Conservation (phyloP, 2,888 invertebrate species). For the Mythimna albipuncta region DNA sequence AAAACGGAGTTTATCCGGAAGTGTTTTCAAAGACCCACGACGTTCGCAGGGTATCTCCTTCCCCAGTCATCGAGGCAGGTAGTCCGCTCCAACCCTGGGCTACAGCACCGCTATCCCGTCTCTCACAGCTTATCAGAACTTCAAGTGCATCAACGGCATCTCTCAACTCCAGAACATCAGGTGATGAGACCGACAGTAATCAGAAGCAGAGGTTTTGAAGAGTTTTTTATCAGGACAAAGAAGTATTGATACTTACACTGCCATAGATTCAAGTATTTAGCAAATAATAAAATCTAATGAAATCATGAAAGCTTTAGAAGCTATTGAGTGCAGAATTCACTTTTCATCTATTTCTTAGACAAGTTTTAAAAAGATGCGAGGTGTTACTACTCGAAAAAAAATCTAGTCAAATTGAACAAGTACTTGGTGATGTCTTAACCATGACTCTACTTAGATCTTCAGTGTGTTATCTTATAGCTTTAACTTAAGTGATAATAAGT, state of each 20-base stretch:
- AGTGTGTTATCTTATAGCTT: conserved; percentile 32
- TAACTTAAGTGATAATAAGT: conserved; percentile 48
- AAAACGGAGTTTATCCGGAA: too few relatives aligned
- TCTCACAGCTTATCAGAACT: conserved; percentile 82
- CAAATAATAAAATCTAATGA: background rate
- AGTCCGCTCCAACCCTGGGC: conserved; percentile 87
- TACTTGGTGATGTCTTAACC: background rate
- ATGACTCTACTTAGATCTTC: conserved; percentile 7
- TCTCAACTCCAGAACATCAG: conserved; percentile 74
- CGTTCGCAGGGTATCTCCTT: conserved; percentile 80
- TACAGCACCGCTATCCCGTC: conserved; percentile 82
- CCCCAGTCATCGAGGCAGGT: conserved; percentile 73
- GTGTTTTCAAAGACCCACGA: background rate
- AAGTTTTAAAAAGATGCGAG: conserved; percentile 1
- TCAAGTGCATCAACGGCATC: conserved; percentile 81
- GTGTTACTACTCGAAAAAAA: conserved; percentile 26
- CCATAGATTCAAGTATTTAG: conserved; percentile 38
- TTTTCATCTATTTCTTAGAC: background rate
- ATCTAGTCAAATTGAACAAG: conserved; percentile 11
- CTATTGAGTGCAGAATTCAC: background rate
- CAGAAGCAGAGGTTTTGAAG: conserved; percentile 71
- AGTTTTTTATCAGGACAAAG: background rate
- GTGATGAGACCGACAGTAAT: conserved; percentile 67
- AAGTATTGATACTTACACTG: conserved; percentile 40
- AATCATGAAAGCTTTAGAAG: background rate